Evolutionary conservation across 2,888 invertebrate genomes (phyloP), one percentile per base, ranked within the genome.

Genomic region (Ectemnius continuus): DNA sequence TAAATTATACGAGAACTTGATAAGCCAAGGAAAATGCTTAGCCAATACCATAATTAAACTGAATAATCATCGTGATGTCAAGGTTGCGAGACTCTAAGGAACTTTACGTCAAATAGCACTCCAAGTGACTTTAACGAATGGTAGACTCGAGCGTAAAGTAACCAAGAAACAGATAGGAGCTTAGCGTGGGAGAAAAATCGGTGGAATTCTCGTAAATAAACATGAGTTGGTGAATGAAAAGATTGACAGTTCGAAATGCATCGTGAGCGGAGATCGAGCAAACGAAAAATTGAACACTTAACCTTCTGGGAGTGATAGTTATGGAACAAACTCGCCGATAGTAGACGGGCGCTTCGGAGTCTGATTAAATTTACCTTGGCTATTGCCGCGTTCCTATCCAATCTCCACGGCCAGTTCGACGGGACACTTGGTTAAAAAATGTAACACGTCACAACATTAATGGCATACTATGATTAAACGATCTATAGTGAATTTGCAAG

Each of bases 381-480:
- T 79, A 76, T 76, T 70, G 70, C 63, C 69, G 71, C 67, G 79
- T 80, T 75, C 68, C 63, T 67, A 70, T 61, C 71, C 63, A 76
- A 80, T 75, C 66, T 75, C 64, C 72, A 73, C 66, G 76, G 81
- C 56, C 66, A 73, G 67, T 67, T 81, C 36, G 63, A 73, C 76
- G 61, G 61, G 75, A 62, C 78, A 83, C 81, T 79, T 67, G 75
- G 75, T 76, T 80, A 85, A 85, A 88, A 87, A 85, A 85, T 86
- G 86, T 86, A 86, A 88, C 89, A 89, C 89, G 88, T 89, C 88
- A 89, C 88, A 89, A 88, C 87, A 88, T 86, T 80, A 86, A 88
- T 85, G 84, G 85, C 79, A 84, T 75, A 73, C 80, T 74, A 71
- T 82, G 82, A 80, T 75, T 77, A 80, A 61, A 74, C 63, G 75